Evolutionary conservation across 1,140 invertebrate species (phyloP), one percentile per base, ranked within the genome.

Genomic region (Eriosoma lanigerum): DNA sequence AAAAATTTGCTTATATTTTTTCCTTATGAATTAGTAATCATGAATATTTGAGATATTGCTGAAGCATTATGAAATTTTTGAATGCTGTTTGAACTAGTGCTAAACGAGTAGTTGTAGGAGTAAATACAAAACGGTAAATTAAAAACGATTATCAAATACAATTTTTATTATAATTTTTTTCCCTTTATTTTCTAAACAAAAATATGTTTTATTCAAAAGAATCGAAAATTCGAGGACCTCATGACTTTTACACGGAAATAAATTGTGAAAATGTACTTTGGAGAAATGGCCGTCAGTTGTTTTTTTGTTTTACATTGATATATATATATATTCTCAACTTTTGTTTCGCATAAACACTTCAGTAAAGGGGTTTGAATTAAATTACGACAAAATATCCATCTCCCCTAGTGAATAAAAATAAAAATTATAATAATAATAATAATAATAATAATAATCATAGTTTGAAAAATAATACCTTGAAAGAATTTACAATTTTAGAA

Each of bases 311-410:
- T 50, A 13, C 8, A 2, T 48, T 62, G 15, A 4, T 38, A n/a
- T 52, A 6, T 72, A 29, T 48, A 13, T 78, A 78, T 60, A 48
- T 46, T 48, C 17, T 48, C 17, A 48, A 48, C 56, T 78, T 60
- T 46, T 13, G 32, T 76, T 76, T 76, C 8, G 12, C 6, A 60
- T 60, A 60, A 76, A 24, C 75, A 78, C 56, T 78, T 46, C 32
- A 62, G 44, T 29, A 62, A 76, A 76, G 73, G 73, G 32, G 24
- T 52, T 58, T 58, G 54, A 76, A 76, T 76, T 75, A 29, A 76
- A 76, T 58, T 58, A 76, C 54, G 13, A 62, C n/a, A 48, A 78
- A 62, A 62, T 38, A 60, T n/a, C 24, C 17, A 3, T 6, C 15
- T n/a, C n/a, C n/a, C n/a, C 24, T 10, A 50, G 2, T 4, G n/a